Evolutionary conservation across 2,113 vertebrate genomes (phyloP), one percentile per base, ranked within the genome.

Genomic region (Okapia johnstoni): DNA sequence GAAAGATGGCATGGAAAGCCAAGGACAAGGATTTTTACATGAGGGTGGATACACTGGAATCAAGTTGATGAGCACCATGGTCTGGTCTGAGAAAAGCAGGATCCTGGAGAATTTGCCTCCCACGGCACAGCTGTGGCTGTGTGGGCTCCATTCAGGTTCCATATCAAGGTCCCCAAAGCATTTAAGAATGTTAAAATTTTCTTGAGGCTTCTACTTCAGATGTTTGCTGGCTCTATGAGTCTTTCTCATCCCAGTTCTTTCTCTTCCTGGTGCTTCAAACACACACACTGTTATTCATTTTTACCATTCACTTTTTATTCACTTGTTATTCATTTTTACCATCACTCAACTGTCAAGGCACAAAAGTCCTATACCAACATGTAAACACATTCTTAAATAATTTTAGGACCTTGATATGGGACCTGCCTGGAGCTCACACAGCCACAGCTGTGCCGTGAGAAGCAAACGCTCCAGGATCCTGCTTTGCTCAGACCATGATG

Each of bases 401-500:
- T 23, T 73, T 46, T 15, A 25, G 46, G 52, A 57, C 60, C 30
- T 55, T 36, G 15, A 21, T 15, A 33, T 79, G 55, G 40, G 36
- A 17, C 2, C 81, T 58, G 40, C 19, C 16, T 16, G 4, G n/a
- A n/a, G 21, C 25, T 30, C 16, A 13, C 36, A 17, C 0, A 0
- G 26, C 28, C 57, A 43, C 33, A 76, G 25, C 58, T 40, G 7
- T 92, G 43, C 46, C 12, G 2, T 80, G 16, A 33, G 19, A 54
- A 55, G 33, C 43, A 55, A 55, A 16, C 9, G 46, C 16, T 28
- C 33, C 40, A 26, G 73, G 28, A 28, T 52, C 48, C 48, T 33
- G 40, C 52, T 80, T 80, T 0, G 0, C 12, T 48, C 21, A 40
- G 26, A 40, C 43, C 21, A 0, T n/a, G 63, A 50, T 13, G 7